These are phyloP conservation scores for Eurosta solidaginis DNA, from an alignment of 1,140 invertebrate genomes.

Conservation along the genomic window DNA sequence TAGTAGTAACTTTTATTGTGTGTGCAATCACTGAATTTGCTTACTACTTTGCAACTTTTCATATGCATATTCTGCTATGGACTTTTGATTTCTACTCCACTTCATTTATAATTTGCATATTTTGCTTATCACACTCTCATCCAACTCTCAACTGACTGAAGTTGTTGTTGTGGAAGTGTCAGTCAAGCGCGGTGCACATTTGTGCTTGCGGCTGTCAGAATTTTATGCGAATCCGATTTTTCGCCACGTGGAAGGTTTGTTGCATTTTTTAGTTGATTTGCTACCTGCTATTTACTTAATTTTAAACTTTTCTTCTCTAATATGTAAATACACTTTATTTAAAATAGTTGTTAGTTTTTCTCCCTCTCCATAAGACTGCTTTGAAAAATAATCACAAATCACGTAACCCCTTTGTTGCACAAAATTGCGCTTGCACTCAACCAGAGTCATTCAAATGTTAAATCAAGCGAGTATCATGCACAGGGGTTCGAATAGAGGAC, in stretches of 20 bases:
- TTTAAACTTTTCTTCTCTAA: too few relatives aligned
- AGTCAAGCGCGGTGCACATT: background rate
- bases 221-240: background rate
- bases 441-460: background rate
- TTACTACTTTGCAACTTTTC: background rate
- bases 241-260: background rate
- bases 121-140: background rate
- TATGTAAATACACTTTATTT: too few relatives aligned
- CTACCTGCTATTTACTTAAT: too few relatives aligned
- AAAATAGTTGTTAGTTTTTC: background rate
- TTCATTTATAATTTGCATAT: background rate
- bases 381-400: too few relatives aligned
- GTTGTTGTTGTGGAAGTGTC: background rate
- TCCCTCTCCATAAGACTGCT: background rate
- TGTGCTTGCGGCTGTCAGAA: too few relatives aligned
- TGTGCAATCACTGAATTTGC: background rate
- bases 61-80: background rate
- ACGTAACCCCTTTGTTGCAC: background rate
- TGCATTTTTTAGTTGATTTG: too few relatives aligned
- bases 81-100: slow-evolving; percentile 10
- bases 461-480: background rate
- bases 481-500: background rate
- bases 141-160: background rate
- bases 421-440: background rate
- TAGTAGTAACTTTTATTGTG: slow-evolving; percentile 31